phyloP scores from a whole-genome alignment of 2,797 vertebrate genomes.

The Poecilia wingei region DNA sequence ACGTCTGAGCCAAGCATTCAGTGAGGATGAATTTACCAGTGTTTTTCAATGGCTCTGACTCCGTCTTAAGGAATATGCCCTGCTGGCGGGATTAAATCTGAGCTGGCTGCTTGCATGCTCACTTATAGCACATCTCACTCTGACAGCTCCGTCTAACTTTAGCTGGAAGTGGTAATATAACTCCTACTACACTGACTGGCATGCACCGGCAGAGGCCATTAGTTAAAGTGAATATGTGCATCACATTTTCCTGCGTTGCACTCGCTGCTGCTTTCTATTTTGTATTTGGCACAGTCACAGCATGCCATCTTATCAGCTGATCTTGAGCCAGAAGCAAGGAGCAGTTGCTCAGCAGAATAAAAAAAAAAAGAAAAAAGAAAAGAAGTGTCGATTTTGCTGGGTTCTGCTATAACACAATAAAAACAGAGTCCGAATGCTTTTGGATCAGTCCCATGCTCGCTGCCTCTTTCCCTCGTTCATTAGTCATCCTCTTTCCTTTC shows the following conservation, averaged over 20 bases:
- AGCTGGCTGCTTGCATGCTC: conserved; percentile 49
- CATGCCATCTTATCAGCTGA: conserved; percentile 79
- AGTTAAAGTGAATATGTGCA: conserved; percentile 1
- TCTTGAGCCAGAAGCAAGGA: conserved; percentile 74
- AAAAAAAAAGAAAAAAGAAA: conserved; percentile 59
- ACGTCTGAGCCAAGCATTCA: conserved; percentile 13
- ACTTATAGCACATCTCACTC: conserved; percentile 56
- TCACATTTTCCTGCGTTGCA: background rate
- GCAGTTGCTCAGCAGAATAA: conserved; percentile 79
- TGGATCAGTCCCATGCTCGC: conserved; percentile 63
- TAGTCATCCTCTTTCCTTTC: conserved; percentile 74
- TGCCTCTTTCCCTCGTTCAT: conserved; percentile 68
- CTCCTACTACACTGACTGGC: conserved; percentile 65
- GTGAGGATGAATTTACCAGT: conserved; percentile 39
- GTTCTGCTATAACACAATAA: conserved; percentile 63
- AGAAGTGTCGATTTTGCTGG: conserved; percentile 60
- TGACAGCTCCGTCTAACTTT: conserved; percentile 67
- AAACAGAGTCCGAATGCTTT: conserved; percentile 64
- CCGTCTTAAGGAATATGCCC: conserved; percentile 31
- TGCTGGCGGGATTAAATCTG: conserved; percentile 36
- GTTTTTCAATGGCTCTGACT: conserved; percentile 42
- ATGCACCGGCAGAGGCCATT: conserved; percentile 32
- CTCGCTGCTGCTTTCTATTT: conserved; percentile 52
- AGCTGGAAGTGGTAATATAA: conserved; percentile 56
- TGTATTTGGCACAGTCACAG: conserved; percentile 67